phyloP scores from a whole-genome alignment of 2,888 invertebrate genomes.

The Ptychoptera contaminata region DNA sequence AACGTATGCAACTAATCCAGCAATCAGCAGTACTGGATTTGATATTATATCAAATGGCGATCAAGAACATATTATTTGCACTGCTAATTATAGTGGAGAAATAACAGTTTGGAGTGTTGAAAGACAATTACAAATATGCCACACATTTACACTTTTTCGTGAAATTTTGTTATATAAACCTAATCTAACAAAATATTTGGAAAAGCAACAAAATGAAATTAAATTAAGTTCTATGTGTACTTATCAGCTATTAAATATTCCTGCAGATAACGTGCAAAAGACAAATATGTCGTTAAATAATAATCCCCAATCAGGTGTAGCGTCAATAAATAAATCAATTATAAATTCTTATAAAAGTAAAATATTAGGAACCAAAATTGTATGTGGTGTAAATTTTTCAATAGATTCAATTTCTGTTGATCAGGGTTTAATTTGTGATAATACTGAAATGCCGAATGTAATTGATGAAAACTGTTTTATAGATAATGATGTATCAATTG shows the following conservation, averaged over 20 bases:
- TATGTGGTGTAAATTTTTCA: slow-evolving; percentile 21
- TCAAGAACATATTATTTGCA: slow-evolving; percentile 39
- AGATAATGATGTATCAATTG: too few relatives aligned
- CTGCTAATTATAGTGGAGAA: slow-evolving; percentile 42
- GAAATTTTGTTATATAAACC: slow-evolving; percentile 15
- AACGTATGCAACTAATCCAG: slow-evolving; percentile 69
- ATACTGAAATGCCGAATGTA: too few relatives aligned
- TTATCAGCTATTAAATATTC: slow-evolving; percentile 10
- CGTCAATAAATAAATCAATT: neutral
- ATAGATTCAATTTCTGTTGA: slow-evolving; percentile 14
- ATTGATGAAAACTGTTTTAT: too few relatives aligned
- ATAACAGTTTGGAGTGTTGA: slow-evolving; percentile 75
- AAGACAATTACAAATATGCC: slow-evolving; percentile 55
- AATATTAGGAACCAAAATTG: slow-evolving; percentile 24
- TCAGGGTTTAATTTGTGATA: slow-evolving; percentile 3
- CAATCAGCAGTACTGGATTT: slow-evolving; percentile 39
- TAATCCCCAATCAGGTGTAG: too few relatives aligned
- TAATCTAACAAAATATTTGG: slow-evolving; percentile 27
- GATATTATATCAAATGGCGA: slow-evolving; percentile 44
- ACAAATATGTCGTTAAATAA: too few relatives aligned
- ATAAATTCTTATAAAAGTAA: slow-evolving; percentile 6
- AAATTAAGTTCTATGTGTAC: slow-evolving; percentile 34
- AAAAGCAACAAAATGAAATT: slow-evolving; percentile 19
- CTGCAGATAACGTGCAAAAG: too few relatives aligned
- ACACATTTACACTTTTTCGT: slow-evolving; percentile 31